These are phyloP conservation scores for Heliornis fulica DNA, from an alignment of 2,113 vertebrate genomes.

Conservation along the genomic window DNA sequence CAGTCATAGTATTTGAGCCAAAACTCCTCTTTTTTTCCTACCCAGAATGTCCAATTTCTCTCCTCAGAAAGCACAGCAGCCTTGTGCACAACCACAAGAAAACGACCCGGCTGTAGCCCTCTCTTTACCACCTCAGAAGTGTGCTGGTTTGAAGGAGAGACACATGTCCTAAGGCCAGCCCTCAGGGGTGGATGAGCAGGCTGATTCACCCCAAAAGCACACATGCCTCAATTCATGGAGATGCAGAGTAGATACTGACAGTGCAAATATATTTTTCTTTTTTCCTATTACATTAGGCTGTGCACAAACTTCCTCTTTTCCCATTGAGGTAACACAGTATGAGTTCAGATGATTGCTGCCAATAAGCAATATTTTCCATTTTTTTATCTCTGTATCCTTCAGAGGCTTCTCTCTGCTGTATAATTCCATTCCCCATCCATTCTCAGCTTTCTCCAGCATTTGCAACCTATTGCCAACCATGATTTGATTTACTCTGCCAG, in stretches of 20 bases:
- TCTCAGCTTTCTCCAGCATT: not conserved
- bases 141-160: not conserved
- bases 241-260: not conserved
- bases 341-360: not conserved
- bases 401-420: not conserved
- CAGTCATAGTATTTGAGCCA: not conserved
- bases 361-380: not conserved
- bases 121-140: not conserved
- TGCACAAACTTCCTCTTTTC: not conserved
- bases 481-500: constrained; percentile 19
- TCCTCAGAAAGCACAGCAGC: not conserved
- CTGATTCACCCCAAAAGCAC: not conserved
- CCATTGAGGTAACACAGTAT: not conserved
- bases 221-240: not conserved
- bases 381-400: not conserved
- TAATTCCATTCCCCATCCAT: not conserved
- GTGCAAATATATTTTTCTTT: not conserved
- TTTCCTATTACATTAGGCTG: not conserved
- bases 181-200: fast-evolving
- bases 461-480: not conserved
- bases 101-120: not conserved
- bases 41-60: not conserved
- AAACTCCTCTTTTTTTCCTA: not conserved
- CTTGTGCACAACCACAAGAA: not conserved
- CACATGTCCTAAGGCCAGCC: not conserved